Evolutionary conservation across 2,113 vertebrate genomes (phyloP), one percentile per base, ranked within the genome.

Genomic region (Pandion haliaetus): DNA sequence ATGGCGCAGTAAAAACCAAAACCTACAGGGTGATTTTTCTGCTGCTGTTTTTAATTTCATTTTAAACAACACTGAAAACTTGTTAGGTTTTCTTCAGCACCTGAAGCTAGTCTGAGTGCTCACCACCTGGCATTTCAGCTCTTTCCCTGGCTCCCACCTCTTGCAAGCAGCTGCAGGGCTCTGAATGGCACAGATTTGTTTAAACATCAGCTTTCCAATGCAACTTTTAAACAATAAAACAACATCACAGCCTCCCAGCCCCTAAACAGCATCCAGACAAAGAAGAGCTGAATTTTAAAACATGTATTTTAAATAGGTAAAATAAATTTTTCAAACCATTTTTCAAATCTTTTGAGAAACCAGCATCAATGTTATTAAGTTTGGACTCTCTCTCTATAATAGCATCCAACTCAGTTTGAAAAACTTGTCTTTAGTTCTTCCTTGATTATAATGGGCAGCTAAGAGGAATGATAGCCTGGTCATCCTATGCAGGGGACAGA

Each of bases 81-180:
- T 16, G 49, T 49, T 83, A 90, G 65, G 74, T 44, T 88, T 93
- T 49, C 91, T 86, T 36, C 72, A 85, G 74, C 59, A 95, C 78
- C 86, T 94, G 94, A 95, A 96, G 84, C 62, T 47, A 91, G 25
- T 34, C 61, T 90, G 73, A 83, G 67, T 40, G 52, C 79, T 91
- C 59, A 85, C 96, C 89, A 95, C 72, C 94, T 97, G 94, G 69
- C 49, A 84, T 52, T 40, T 79, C 21, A 0, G 38, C 49, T 62
- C 80, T 65, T 50, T 88, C 57, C 73, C 81, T 73, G 42, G 78
- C 88, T 95, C 86, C 32, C 62, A 38, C 62, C 61, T 74, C 73
- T 82, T 82, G 26, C n/a, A 80, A 50, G 83, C 92, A 87, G 83
- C 74, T 92, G 69, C 76, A 69, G 76, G 52, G 89, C 78, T 82